Conservation (phyloP, 1,140 invertebrate species). For the Protaetia brevitarsis region DNA sequence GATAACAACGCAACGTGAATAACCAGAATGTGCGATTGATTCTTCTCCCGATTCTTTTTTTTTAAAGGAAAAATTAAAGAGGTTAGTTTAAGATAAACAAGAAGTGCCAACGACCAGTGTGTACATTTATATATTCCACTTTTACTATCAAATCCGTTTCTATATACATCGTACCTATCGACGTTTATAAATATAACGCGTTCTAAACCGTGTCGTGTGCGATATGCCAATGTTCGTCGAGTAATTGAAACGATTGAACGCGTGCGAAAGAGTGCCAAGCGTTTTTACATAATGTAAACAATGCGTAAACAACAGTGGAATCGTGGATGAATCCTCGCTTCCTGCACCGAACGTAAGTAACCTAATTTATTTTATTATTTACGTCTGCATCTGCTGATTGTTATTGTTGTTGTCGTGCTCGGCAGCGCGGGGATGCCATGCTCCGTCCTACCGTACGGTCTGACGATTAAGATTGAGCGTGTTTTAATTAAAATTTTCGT, state of each 20-base stretch:
- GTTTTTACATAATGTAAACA: constrained; percentile 2
- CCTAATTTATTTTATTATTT: not conserved
- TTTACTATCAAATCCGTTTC: not conserved
- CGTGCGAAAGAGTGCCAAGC: not conserved
- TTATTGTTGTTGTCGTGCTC: too few species aligned
- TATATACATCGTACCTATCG: not conserved
- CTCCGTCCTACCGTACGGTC: not conserved
- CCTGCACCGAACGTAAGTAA: not conserved
- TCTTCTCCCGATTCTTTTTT: not conserved
- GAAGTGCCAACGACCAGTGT: not conserved
- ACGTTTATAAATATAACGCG: not conserved
- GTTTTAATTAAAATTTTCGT: constrained; percentile 17
- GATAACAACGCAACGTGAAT: too few species aligned
- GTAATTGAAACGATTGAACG: not conserved
- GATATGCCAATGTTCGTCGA: not conserved
- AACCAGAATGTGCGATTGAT: too few species aligned
- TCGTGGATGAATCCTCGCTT: not conserved
- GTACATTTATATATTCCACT: not conserved
- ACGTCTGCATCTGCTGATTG: not conserved
- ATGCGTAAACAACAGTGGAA: not conserved
- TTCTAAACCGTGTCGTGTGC: not conserved
- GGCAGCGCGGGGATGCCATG: constrained; percentile 29
- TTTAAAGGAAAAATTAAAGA: not conserved
- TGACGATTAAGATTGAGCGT: not conserved
- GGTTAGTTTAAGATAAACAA: not conserved